Evolutionary conservation across 2,888 invertebrate genomes (phyloP).

Genomic region (Trichogramma evanescens): DNA sequence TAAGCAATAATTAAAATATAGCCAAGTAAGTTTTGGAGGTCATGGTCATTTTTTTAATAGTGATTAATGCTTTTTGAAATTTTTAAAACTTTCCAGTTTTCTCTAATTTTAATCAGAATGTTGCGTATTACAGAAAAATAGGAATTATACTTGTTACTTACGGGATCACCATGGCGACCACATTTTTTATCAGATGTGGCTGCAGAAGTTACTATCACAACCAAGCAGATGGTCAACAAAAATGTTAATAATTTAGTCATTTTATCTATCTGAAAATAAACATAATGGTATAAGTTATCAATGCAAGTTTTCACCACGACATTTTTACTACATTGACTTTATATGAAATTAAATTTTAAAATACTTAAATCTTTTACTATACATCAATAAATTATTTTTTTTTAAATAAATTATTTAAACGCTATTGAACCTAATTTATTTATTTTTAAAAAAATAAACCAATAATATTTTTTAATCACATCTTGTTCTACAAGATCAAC

Average conservation of each 20-base stretch:
- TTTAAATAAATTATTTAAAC: too few species aligned
- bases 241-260: slow-evolving; percentile 21
- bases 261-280: background rate
- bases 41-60: background rate
- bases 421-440: background rate
- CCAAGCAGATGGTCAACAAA: slow-evolving; percentile 30
- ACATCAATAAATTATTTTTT: background rate
- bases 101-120: too few species aligned
- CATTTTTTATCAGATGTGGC: slow-evolving; percentile 27
- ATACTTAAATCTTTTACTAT: background rate
- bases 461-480: background rate
- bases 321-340: slow-evolving; percentile 7
- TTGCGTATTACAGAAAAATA: too few species aligned
- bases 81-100: too few species aligned
- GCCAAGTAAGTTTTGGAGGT: background rate
- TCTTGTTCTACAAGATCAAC: background rate
- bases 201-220: slow-evolving; percentile 29
- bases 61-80: too few species aligned
- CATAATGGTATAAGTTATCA: too few species aligned
- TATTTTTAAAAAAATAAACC: slow-evolving; percentile 2
- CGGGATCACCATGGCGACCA: slow-evolving; percentile 36
- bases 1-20: too few species aligned
- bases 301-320: slow-evolving; percentile 1
- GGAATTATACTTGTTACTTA: slow-evolving; percentile 28
- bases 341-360: background rate